A percentile compares a stretch with the other conserved stretches of the same genome.
Conservation (phyloP, 2,888 invertebrate genomes). For the Temnothorax ravouxi region DNA sequence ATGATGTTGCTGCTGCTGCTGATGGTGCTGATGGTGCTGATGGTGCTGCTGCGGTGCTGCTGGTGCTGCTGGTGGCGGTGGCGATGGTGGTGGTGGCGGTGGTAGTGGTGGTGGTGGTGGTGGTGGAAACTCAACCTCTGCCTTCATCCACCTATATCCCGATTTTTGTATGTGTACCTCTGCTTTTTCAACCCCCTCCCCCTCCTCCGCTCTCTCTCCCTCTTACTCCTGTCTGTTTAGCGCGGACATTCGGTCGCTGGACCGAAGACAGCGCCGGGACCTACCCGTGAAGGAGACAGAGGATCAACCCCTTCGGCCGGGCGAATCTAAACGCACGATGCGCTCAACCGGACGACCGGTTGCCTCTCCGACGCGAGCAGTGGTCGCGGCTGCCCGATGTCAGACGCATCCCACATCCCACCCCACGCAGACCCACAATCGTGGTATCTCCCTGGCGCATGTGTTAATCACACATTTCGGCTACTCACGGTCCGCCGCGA, state of each 20-base stretch:
- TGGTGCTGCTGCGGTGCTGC: too few species aligned
- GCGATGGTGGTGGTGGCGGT: too few species aligned
- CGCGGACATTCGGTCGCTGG: neutral
- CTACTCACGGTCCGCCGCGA: neutral
- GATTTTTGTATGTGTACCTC: neutral
- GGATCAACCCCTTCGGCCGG: neutral
- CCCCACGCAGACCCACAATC: too few species aligned
- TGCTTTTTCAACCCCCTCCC: neutral
- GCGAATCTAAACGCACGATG: neutral
- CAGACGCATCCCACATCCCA: neutral
- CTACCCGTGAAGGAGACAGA: neutral
- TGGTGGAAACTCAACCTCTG: constrained; percentile 25
- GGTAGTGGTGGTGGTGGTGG: neutral
- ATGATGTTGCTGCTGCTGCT: neutral
- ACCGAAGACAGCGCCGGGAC: neutral
- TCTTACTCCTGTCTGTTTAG: neutral
- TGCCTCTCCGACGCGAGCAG: neutral
- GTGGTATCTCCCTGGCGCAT: neutral
- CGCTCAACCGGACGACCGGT: too few species aligned
- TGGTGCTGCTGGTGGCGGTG: neutral
- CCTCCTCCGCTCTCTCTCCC: neutral
- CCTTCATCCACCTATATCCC: neutral
- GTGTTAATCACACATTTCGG: neutral
- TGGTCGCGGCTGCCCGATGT: neutral
- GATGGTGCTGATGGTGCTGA: too few species aligned